Conservation (phyloP, 2,797 vertebrate genomes). For the Netta rufina region DNA sequence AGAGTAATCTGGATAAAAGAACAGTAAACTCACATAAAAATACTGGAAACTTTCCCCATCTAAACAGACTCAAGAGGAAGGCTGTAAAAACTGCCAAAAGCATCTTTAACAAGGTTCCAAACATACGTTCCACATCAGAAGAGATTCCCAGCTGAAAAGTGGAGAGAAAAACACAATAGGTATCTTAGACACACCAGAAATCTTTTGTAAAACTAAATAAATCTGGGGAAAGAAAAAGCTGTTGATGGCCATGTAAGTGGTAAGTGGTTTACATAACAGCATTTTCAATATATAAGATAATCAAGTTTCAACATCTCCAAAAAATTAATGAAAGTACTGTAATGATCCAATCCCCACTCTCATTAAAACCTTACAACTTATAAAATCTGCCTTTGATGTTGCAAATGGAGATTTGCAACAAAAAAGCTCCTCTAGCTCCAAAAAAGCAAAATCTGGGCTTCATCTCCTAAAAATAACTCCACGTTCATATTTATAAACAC, state of each 20-base stretch:
- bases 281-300: slow-evolving; percentile 46
- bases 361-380: not conserved
- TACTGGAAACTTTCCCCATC: slow-evolving; percentile 28
- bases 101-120: slow-evolving; percentile 57
- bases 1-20: slow-evolving; percentile 17
- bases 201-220: slow-evolving; percentile 57
- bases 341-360: not conserved
- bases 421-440: not conserved
- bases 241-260: slow-evolving; percentile 4
- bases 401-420: not conserved
- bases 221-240: slow-evolving; percentile 39
- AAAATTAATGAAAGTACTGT: slow-evolving; percentile 9
- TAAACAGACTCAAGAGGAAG: slow-evolving; percentile 26
- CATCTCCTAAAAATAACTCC: slow-evolving; percentile 18
- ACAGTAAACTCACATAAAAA: slow-evolving; percentile 11
- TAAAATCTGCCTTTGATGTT: slow-evolving; percentile 20
- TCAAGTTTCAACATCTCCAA: not conserved
- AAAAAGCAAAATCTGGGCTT: not conserved
- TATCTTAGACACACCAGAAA: not conserved
- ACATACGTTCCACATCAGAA: slow-evolving; percentile 61
- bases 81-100: slow-evolving; percentile 5
- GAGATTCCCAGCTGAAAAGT: slow-evolving; percentile 42
- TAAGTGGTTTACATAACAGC: not conserved
- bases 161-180: slow-evolving; percentile 24
- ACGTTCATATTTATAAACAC: not conserved